Evolutionary conservation across 1,140 invertebrate genomes (phyloP), one percentile per base, ranked within the genome.

Genomic region (Gryllus bimaculatus): DNA sequence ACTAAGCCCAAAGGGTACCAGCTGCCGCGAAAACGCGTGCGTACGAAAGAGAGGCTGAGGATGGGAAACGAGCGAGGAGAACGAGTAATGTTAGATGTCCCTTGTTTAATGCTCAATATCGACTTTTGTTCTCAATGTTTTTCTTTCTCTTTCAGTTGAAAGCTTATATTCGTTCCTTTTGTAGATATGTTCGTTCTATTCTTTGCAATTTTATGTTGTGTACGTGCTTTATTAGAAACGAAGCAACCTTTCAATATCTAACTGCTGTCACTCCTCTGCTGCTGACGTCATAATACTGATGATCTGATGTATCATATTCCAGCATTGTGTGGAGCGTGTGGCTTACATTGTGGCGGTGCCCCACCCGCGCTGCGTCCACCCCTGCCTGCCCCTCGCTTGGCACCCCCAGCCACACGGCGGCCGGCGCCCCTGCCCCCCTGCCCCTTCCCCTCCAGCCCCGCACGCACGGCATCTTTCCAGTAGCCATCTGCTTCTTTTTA

Each of bases 141-240:
- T 66, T 66, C 54, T 66, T 66, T 66, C 54, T 18, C 54, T 66
- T 66, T 66, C 54, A 66, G 54, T 66, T 18, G 54, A 18, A 66
- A 66, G 54, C 54, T 66, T 66, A 66, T 66, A 66, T 66, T 66
- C 54, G 54, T 66, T 66, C 54, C 54, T 66, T 66, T 66, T 66
- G 54, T 66, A 18, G 54, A 66, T 66, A 66, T 18, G 18, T 66
- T 66, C 18, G 54, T 66, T 66, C 54, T 18, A 66, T 66, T 66
- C 54, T 66, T 66, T 66, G 18, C 54, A 66, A 66, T 66, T 18
- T 10, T 66, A 66, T 66, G 54, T 66, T 66, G 54, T 66, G 54
- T 66, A 66, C 18, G 54, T 66, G 54, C 54, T 66, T 66, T 66
- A 66, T 66, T 66, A 66, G 54, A 66, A 66, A 66, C 18, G 54